Evolutionary conservation across 1,140 invertebrate genomes (phyloP), one percentile per base, ranked within the genome.

Genomic region (Ylistrum balloti): DNA sequence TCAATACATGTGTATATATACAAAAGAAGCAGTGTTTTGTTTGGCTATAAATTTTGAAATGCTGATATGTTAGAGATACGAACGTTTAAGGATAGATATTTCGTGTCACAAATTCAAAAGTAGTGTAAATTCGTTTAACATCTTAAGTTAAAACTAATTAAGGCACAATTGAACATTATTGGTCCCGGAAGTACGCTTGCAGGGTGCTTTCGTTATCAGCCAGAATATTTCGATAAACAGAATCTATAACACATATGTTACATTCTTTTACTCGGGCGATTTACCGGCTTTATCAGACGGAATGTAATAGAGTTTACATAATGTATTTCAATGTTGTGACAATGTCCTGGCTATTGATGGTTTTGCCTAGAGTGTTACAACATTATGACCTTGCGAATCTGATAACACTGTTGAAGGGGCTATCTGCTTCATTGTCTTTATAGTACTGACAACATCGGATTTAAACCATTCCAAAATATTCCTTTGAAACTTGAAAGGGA

Each of bases 401-500:
- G n/a, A n/a, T 38, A 38, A 38, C 35, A 38, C 5, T 38, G 13
- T 11, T 22, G 45, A 22, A 3, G n/a, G n/a, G n/a, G n/a, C n/a
- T n/a, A n/a, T n/a, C n/a, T n/a, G n/a, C n/a, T n/a, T n/a, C n/a
- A 22, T 56, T 56, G 45, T 22, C 7, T 56, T 56, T 7, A 56
- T 74, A n/a, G 13, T 28, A 74, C 28, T 74, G 56, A 28, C n/a
- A n/a, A 74, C 56, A 38, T 38, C 3, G 45, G 56, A 74, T 28
- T 74, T 28, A 1, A 74, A 28, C 56, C 56, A 74, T n/a, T 11
- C n/a, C 56, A 74, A 74, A n/a, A 9, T n/a, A 1, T 17, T 74
- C 28, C 56, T 74, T 74, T 74, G 56, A 74, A 74, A 74, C 22
- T 74, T 74, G 56, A 74, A 74, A 74, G 56, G 22, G 56, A 74